Conservation (phyloP, 2,888 invertebrate species). For the Hirtodrosophila trivittata region DNA sequence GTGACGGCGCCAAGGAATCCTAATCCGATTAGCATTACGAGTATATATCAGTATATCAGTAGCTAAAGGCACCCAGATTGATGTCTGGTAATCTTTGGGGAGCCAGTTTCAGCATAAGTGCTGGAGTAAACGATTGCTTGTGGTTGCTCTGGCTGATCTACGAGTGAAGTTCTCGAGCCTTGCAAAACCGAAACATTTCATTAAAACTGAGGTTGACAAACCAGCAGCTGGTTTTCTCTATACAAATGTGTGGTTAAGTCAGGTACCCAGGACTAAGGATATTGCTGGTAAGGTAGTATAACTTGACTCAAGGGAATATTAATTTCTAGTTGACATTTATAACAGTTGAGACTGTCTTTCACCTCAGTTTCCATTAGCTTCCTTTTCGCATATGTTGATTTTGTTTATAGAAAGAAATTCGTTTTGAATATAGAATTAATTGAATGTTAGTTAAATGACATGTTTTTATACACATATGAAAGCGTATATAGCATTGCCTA, state of each 20-base stretch:
- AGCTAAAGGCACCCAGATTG: too few species aligned
- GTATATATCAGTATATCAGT: too few species aligned
- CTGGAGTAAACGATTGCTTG: constrained; percentile 48
- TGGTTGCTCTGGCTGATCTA: constrained; percentile 32
- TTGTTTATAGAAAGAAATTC: too few species aligned
- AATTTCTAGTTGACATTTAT: too few species aligned
- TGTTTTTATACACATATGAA: constrained; percentile 21
- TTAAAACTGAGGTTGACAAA: constrained; percentile 55
- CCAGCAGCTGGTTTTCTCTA: constrained; percentile 2
- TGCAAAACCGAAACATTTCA: constrained; percentile 64
- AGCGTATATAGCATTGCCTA: constrained; percentile 37
- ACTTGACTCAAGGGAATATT: too few species aligned
- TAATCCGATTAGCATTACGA: too few species aligned
- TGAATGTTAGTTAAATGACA: constrained; percentile 28
- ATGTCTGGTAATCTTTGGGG: constrained; percentile 17
- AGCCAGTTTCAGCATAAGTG: constrained; percentile 65
- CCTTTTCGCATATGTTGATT: too few species aligned
- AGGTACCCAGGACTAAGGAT: too few species aligned
- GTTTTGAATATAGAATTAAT: constrained; percentile 20
- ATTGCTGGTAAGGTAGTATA: too few species aligned
- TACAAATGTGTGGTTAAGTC: constrained; percentile 13
- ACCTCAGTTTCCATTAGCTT: too few species aligned
- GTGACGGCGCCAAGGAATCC: constrained; percentile 21
- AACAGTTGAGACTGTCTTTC: too few species aligned
- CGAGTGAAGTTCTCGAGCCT: constrained; percentile 15